phyloP scores from a whole-genome alignment of 2,888 invertebrate genomes.

The Drosophila lutescens region DNA sequence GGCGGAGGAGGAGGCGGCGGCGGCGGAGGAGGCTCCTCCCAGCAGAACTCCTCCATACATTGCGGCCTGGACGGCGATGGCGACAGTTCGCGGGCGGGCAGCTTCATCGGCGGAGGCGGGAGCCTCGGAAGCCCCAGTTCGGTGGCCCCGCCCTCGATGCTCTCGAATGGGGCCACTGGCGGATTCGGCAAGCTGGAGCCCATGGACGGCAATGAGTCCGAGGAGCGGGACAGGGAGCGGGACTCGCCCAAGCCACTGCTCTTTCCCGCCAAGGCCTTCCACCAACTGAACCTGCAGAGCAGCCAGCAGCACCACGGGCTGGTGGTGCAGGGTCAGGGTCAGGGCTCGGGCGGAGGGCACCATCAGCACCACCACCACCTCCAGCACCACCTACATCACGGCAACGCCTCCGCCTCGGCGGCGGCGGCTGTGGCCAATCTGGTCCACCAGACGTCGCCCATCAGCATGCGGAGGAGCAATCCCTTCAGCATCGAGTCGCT shows the following conservation, averaged over 20 bases:
- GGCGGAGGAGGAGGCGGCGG: slow-evolving; percentile 8
- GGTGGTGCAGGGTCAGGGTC: slow-evolving; percentile 1
- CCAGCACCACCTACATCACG: slow-evolving; percentile 18
- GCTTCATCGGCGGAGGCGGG: slow-evolving; percentile 69
- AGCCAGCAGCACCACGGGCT: slow-evolving; percentile 28
- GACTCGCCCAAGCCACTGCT: slow-evolving; percentile 63
- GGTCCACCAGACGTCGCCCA: slow-evolving; percentile 85
- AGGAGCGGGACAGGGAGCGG: slow-evolving; percentile 54
- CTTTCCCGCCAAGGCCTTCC: slow-evolving; percentile 70
- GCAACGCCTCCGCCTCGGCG: slow-evolving; percentile 54
- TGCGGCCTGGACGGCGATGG: slow-evolving; percentile 62
- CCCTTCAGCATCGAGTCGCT: slow-evolving; percentile 96
- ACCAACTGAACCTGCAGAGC: slow-evolving; percentile 74
- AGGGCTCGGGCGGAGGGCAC: slow-evolving; percentile 5
- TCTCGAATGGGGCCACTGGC: slow-evolving; percentile 43
- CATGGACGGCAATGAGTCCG: slow-evolving; percentile 58
- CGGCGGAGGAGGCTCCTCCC: slow-evolving; percentile 24
- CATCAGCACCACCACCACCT: slow-evolving; percentile 25
- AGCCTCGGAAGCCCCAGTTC: slow-evolving; percentile 71
- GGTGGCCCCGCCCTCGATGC: slow-evolving; percentile 44
- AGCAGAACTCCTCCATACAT: slow-evolving; percentile 49
- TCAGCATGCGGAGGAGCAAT: slow-evolving; percentile 87
- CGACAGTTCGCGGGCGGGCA: slow-evolving; percentile 68
- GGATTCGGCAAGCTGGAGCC: slow-evolving; percentile 44
- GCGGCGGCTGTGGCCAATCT: slow-evolving; percentile 76